Conservation (phyloP, 2,888 invertebrate genomes). For the Micropterix aruncella region DNA sequence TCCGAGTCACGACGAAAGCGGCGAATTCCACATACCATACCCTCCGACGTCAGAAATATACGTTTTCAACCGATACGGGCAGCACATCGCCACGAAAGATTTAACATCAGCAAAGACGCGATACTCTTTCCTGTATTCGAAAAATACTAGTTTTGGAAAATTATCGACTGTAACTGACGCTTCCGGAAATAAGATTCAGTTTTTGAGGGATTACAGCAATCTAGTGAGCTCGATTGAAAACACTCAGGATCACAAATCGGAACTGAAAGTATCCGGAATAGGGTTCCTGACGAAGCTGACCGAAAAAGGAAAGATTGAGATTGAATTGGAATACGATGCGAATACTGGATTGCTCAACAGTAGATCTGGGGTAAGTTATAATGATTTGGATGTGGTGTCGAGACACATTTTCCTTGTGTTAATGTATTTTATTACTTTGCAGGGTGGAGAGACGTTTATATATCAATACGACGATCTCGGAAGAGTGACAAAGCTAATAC, state of each 20-base stretch:
- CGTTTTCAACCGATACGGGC: constrained; percentile 89
- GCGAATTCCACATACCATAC: constrained; percentile 87
- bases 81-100: constrained; percentile 90
- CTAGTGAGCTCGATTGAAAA: constrained; percentile 90
- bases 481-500: constrained; percentile 68
- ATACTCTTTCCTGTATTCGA: constrained; percentile 93
- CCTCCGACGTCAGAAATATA: constrained; percentile 89
- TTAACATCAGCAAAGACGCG: constrained; percentile 88
- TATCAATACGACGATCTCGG: constrained; percentile 88
- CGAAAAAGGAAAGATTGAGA: constrained; percentile 79
- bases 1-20: constrained; percentile 75
- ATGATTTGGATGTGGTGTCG: not conserved
- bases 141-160: constrained; percentile 91
- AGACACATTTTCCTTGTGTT: not conserved
- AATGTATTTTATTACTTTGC: constrained; percentile 16
- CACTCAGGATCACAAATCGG: constrained; percentile 85
- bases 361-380: constrained; percentile 53
- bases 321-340: constrained; percentile 82
- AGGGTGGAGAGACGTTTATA: constrained; percentile 77
- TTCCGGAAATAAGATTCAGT: constrained; percentile 84
- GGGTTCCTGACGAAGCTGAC: constrained; percentile 80
- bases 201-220: constrained; percentile 83
- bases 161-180: constrained; percentile 88
- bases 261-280: constrained; percentile 83
- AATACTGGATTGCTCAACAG: constrained; percentile 77